phyloP scores from a whole-genome alignment of 2,113 vertebrate species.

The Pogonocichla stellata region DNA sequence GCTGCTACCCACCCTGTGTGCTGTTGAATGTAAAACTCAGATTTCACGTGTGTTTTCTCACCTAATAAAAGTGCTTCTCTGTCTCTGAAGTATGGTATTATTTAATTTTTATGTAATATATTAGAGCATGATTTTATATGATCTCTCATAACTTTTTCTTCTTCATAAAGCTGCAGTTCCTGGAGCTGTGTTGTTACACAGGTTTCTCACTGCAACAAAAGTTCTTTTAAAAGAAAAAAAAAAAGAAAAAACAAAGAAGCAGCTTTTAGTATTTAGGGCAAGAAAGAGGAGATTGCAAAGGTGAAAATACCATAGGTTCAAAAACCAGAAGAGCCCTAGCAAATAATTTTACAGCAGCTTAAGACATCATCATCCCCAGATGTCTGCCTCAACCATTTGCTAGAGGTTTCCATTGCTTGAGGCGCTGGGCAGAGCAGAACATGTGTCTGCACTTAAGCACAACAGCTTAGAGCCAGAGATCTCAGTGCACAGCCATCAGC shows the following conservation, averaged over 20 bases:
- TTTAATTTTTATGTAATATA: constrained; percentile 13
- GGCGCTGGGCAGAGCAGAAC: neutral
- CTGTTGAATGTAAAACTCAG: neutral
- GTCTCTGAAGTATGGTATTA: neutral
- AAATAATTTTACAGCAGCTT: neutral
- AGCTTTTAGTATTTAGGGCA: neutral
- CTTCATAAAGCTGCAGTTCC: neutral
- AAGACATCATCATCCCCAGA: neutral
- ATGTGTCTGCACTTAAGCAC: neutral
- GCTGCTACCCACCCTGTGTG: neutral
- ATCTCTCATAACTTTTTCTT: neutral
- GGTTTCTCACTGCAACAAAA: neutral
- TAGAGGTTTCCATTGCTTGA: neutral
- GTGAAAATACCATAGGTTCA: neutral
- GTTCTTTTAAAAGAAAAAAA: neutral
- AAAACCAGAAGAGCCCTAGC: neutral
- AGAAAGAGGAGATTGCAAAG: neutral
- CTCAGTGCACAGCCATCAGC: neutral
- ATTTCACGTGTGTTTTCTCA: constrained; percentile 6
- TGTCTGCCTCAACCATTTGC: neutral
- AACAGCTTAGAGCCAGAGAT: neutral
- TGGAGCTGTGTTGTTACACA: neutral
- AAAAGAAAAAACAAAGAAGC: no score
- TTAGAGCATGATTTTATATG: neutral
- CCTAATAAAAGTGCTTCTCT: neutral